phyloP scores from a whole-genome alignment of 2,797 vertebrate species.

The Lacerta viridis region DNA sequence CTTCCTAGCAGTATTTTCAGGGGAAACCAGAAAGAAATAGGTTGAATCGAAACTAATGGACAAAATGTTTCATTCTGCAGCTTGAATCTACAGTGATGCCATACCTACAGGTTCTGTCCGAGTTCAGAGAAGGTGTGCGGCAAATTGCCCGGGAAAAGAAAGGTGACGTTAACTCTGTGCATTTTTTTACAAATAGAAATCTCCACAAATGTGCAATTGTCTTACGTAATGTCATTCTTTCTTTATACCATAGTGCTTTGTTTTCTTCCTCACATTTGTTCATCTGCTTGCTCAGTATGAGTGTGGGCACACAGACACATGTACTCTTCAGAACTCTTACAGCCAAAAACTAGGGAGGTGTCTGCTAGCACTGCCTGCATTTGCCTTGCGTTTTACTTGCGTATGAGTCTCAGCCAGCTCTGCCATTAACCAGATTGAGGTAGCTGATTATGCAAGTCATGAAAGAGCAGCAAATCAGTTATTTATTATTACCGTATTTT shows the following conservation, averaged over 20 bases:
- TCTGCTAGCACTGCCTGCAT: not conserved
- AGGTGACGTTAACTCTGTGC: slow-evolving; percentile 80
- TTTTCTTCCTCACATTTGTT: not conserved
- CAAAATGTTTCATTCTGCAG: slow-evolving; percentile 76
- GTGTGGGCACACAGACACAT: not conserved
- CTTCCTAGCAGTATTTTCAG: slow-evolving; percentile 37
- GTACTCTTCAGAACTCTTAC: not conserved
- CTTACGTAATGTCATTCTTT: not conserved
- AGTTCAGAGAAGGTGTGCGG: slow-evolving; percentile 92
- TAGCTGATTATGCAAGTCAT: no score
- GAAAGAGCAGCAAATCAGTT: no score
- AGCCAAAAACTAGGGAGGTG: not conserved
- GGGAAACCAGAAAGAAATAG: not conserved
- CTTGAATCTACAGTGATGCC: slow-evolving; percentile 94
- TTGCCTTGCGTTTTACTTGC: not conserved
- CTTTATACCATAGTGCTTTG: not conserved
- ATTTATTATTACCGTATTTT: no score
- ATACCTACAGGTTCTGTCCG: slow-evolving; percentile 90
- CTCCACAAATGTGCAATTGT: not conserved
- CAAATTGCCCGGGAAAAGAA: slow-evolving; percentile 91
- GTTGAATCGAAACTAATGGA: slow-evolving; percentile 48
- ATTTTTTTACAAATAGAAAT: not conserved
- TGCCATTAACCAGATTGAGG: no score
- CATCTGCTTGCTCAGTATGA: not conserved
- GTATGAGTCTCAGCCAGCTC: no score